Base-by-base conservation (phyloP, 2,888 invertebrate genomes). In the Mantis religiosa region DNA sequence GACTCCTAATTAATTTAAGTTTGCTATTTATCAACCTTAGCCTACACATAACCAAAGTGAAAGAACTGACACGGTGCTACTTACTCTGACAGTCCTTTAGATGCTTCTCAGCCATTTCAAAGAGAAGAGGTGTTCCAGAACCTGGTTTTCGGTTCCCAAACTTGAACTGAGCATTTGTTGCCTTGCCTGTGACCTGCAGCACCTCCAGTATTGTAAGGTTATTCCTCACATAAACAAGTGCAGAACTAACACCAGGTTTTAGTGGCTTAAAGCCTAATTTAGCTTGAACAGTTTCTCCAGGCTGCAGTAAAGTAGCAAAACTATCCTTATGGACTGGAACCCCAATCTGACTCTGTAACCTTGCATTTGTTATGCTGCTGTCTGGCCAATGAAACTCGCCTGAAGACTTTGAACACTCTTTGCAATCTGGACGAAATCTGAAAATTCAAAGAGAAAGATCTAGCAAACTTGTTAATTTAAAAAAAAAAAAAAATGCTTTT, bases 131-230 rank as follows among this genome's bases (percentile, higher is more conserved):
- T 28, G 96, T 95, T 85, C 93, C 92, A 6, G 96, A 96, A 14
- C 97, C 98, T 0, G 98, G 97, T 89, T 96, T 96, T n/a, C 97
- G 95, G 92, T 97, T 98, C 30, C 96, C 98, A 91, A 99, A 96
- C 92, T 97, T 97, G 93, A 99, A 96, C 92, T 97, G 96, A 4
- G 98, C 98, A 91, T 95, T 94, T 1, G 97, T 98, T 27, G 98
- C 98, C 92, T 96, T 96, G 0, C 98, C 99, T 89, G 95, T 95
- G 90, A 99, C 93, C 92, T 96, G 95, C 41, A 98, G 94, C 3
- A 96, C 96, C 93, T 99, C 99, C 92, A 99, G 93, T 82, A 98
- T 96, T 0, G 99, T 99, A 92, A 99, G 94, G 93, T 99, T 99
- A 93, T 99, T 99, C 91, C 99, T 96, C 93, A 85, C 47, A 27